Evolutionary conservation across 2,797 vertebrate species (phyloP).

Genomic region (Xerus rutilus): DNA sequence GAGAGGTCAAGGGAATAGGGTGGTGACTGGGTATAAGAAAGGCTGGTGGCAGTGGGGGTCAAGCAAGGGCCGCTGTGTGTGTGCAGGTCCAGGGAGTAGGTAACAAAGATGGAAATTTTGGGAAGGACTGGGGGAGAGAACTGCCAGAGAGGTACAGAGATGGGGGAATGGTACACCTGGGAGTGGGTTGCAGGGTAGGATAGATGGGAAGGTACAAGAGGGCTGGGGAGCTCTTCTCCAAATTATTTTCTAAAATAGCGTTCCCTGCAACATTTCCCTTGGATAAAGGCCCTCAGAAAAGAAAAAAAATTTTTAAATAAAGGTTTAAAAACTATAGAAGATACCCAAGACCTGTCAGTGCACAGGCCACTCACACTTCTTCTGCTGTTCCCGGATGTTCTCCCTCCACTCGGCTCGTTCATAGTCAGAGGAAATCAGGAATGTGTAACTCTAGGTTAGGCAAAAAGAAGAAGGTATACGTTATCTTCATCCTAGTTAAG

Average conservation of each 20-base stretch:
- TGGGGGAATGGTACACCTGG: rapidly evolving
- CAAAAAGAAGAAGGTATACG: rapidly evolving
- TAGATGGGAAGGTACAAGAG: neutral
- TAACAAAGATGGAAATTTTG: neutral
- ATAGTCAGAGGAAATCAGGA: slow-evolving; percentile 97
- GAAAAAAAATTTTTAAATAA: too few species aligned
- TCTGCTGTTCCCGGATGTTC: slow-evolving; percentile 96
- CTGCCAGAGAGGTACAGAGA: neutral
- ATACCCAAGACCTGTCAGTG: rapidly evolving
- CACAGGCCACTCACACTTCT: slow-evolving; percentile 92
- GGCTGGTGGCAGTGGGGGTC: neutral
- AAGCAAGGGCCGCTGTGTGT: neutral
- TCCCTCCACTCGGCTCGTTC: slow-evolving; percentile 97
- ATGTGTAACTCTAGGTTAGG: slow-evolving; percentile 92
- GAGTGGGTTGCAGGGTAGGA: neutral
- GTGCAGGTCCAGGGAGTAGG: neutral
- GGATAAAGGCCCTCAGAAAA: neutral
- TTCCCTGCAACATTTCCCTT: neutral
- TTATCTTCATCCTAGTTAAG: rapidly evolving
- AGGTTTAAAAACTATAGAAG: neutral
- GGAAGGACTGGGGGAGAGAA: neutral
- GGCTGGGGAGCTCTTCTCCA: neutral
- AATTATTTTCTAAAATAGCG: neutral
- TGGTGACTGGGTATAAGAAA: neutral
- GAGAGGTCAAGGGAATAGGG: neutral